These are phyloP conservation scores for Patiria miniata DNA, from an alignment of 35 echinoderm and acorn worm genomes.

Conservation along the genomic window DNA sequence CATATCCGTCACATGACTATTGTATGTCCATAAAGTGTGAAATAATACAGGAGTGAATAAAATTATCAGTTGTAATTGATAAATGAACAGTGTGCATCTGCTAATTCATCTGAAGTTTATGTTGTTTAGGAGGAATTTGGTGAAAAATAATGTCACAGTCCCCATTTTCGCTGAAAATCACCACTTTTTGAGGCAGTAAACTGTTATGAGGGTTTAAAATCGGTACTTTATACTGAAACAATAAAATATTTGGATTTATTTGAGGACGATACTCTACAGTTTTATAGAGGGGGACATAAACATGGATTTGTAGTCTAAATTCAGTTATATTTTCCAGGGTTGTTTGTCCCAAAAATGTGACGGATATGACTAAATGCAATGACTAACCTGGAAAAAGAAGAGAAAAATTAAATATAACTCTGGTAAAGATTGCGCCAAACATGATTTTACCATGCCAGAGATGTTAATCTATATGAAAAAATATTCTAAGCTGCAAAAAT, in stretches of 20 bases:
- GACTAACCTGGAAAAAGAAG: neutral
- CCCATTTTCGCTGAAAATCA: neutral
- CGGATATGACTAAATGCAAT: conserved; percentile 29
- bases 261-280: neutral
- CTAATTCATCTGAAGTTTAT: neutral
- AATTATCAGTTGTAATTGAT: neutral
- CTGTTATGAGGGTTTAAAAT: conserved; percentile 4
- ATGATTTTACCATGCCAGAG: neutral
- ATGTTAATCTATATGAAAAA: neutral
- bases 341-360: conserved; percentile 28
- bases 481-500: neutral
- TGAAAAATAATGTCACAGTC: neutral
- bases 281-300: neutral
- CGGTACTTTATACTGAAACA: neutral
- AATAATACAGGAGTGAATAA: neutral
- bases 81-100: neutral
- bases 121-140: neutral
- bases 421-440: conserved; percentile 30
- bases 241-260: conserved; percentile 5
- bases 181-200: neutral
- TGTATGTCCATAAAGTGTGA: neutral
- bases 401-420: neutral
- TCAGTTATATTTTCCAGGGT: neutral
- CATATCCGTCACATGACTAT: conserved; percentile 3
- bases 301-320: neutral